Conservation (phyloP, 2,113 vertebrate species). For the Tenebrosternarchus preto region DNA sequence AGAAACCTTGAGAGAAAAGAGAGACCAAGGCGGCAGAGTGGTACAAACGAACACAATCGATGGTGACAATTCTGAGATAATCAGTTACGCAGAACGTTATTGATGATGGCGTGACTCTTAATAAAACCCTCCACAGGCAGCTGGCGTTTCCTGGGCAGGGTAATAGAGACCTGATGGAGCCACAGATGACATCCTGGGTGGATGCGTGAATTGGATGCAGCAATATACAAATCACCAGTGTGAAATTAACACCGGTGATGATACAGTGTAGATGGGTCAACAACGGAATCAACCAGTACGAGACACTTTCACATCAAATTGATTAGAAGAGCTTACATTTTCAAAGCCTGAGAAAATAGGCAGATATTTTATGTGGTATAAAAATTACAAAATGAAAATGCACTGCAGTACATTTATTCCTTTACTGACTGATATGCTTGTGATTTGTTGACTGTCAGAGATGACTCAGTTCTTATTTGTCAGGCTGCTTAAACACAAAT, state of each 20-base stretch:
- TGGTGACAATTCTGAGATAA: conserved; percentile 15
- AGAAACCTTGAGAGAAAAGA: too few relatives aligned
- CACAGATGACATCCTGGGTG: not conserved
- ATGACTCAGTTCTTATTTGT: too few relatives aligned
- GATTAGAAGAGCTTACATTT: too few relatives aligned
- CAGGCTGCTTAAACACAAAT: too few relatives aligned
- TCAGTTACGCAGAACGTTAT: not conserved
- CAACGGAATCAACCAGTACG: too few relatives aligned
- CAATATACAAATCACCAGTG: not conserved
- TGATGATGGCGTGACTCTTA: not conserved
- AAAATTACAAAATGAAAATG: too few relatives aligned
- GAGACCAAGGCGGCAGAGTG: not conserved
- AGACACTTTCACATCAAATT: too few relatives aligned
- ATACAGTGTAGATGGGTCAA: not conserved
- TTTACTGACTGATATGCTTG: too few relatives aligned
- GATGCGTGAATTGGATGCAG: not conserved
- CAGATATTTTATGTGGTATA: too few relatives aligned
- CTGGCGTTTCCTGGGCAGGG: not conserved
- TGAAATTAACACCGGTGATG: not conserved
- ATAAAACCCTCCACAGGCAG: not conserved
- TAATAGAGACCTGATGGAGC: not conserved
- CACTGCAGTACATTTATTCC: too few relatives aligned
- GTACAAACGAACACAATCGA: conserved; percentile 19
- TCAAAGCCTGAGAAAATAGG: too few relatives aligned
- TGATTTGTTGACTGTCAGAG: too few relatives aligned